Evolutionary conservation across 2,797 vertebrate species (phyloP), one percentile per base, ranked within the genome.

Genomic region (Dendrocincla tyrannina): DNA sequence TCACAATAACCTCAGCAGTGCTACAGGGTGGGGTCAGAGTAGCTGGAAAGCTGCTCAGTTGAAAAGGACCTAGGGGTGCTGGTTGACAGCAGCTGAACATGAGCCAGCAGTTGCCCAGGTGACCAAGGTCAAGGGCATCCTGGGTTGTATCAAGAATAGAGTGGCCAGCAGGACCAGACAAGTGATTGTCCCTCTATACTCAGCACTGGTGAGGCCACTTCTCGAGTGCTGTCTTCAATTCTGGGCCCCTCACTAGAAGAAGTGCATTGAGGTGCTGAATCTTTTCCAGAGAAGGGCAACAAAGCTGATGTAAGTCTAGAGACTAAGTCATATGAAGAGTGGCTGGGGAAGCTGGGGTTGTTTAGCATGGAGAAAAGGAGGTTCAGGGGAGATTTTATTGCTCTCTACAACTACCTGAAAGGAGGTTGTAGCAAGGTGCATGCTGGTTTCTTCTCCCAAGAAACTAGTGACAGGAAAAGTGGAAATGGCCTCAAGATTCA

Each of bases 1-100:
- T 47, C 30, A 30, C 47, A 62, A 11, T 5, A 24, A 13, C 1
- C 9, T 7, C 33, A 0, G 8, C n/a, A 53, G 11, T 5, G 7
- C 23, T 15, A 6, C 13, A 47, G 64, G 9, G 13, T 47, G 19
- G 9, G 23, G 5, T 5, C 7, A 53, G 47, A 39, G 6, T 33
- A 7, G 5, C 5, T 77, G 64, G 17, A 62, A 62, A 47, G 3
- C 9, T 30, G 11, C 3, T 5, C 2, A 2, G 11, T 30, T 14
- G 24, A 17, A 62, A 53, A 30, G 33, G 25, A 30, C 33, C 19
- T 33, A 24, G 41, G 3, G 3, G 1, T 53, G 16, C 33, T 77
- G 33, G 33, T 62, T 3, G 3, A 13, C 18, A 60, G 23, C 28
- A 5, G 15, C 35, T 58, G 35, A 33, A 49, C 60, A 32, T 0